Evolutionary conservation across 92 coral and sea anemone genomes (phyloP), one percentile per base, ranked within the genome.

Genomic region (Umimayanthus kanabou): DNA sequence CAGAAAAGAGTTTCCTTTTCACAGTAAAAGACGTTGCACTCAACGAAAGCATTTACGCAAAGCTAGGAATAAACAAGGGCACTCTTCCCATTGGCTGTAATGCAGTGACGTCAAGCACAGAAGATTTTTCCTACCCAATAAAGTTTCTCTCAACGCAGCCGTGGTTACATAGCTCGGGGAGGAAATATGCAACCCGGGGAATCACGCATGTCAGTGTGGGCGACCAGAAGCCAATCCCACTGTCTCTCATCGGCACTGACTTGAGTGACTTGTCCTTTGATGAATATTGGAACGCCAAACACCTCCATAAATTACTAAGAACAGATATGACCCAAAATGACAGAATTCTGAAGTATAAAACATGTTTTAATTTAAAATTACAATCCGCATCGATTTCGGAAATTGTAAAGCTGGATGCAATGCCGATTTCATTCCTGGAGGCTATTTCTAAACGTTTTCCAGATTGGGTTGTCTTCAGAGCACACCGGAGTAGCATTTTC

Each of bases 61-160:
- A 13, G 37, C 76, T 90, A 26, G 88, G 86, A 23, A 64, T 86
- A 30, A 39, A 81, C 10, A 39, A 26, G 0, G 91, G 93, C 29
- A 86, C 73, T 23, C 23, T 92, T 28, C 95, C 95, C 39, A 49
- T 73, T 0, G 95, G 95, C 3, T 92, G 93, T 73, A 89, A 88
- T 28, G 75, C 26, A 43, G 43, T 76, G 8, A 71, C 37, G 5
- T 39, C 79, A 18, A 70, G 64, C 5, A 73, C 42, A 10, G 28
- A 26, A 22, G 49, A 78, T 2, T 79, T 81, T 25, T 25, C 47
- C 2, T 47, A 89, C 39, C 65, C 47, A 18, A 45, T 87, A 28
- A 39, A 28, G 7, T 55, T 85, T 11, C 45, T 28, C 9, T 80
- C 95, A n/a, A 85, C 89, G 64, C 53, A 76, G 18, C 82, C 88